Conservation (phyloP, 64 coral and sea anemone species). For the Porites lutea region DNA sequence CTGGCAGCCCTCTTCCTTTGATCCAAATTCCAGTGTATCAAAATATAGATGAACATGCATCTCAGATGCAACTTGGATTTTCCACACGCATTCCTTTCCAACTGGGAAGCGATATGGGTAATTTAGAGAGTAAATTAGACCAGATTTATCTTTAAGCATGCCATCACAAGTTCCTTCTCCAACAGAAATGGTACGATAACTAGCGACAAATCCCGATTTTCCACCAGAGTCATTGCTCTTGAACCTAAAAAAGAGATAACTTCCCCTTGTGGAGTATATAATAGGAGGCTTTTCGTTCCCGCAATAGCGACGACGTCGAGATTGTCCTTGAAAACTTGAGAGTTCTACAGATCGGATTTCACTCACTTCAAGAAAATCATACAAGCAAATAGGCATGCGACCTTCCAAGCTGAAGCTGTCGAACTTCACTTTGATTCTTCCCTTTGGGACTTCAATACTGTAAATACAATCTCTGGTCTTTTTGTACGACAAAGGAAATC, state of each 20-base stretch:
- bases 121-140: constrained; percentile 85
- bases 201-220: constrained; percentile 62
- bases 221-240: constrained; percentile 67
- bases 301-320: constrained; percentile 65
- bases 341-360: constrained; percentile 81
- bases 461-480: constrained; percentile 88
- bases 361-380: constrained; percentile 81
- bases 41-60: constrained; percentile 77
- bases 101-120: constrained; percentile 82
- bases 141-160: constrained; percentile 41
- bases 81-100: constrained; percentile 82
- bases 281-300: constrained; percentile 73
- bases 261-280: constrained; percentile 84
- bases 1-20: constrained; percentile 30
- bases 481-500: constrained; percentile 68
- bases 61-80: constrained; percentile 75
- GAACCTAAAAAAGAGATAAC: constrained; percentile 84
- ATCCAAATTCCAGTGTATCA: constrained; percentile 84
- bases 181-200: constrained; percentile 71
- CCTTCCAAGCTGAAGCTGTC: constrained; percentile 82
- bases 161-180: constrained; percentile 79
- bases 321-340: constrained; percentile 30
- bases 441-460: constrained; percentile 84
- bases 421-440: constrained; percentile 88
- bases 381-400: constrained; percentile 70